Evolutionary conservation across 2,888 invertebrate species (phyloP).

Genomic region (Globia sparganii): DNA sequence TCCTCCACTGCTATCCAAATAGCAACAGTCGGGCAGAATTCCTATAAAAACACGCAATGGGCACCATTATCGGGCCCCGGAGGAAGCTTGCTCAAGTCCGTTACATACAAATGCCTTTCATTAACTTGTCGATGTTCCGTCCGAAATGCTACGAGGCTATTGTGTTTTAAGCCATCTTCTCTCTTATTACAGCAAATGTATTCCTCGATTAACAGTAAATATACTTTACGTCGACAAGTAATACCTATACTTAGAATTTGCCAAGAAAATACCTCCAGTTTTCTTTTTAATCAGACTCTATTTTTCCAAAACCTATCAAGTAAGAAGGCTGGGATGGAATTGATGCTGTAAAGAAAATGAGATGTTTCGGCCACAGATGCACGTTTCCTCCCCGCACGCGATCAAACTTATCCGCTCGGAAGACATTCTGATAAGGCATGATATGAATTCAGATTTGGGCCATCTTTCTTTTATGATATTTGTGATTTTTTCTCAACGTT

Average conservation of each 20-base stretch:
- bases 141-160: slow-evolving; percentile 80
- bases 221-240: slow-evolving; percentile 64
- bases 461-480: slow-evolving; percentile 75
- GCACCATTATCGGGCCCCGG: slow-evolving; percentile 80
- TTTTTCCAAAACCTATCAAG: slow-evolving; percentile 70
- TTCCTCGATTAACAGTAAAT: slow-evolving; percentile 68
- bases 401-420: slow-evolving; percentile 77
- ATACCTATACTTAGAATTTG: slow-evolving; percentile 45
- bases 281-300: slow-evolving; percentile 71
- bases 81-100: slow-evolving; percentile 87
- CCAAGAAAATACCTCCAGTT: slow-evolving; percentile 46
- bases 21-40: slow-evolving; percentile 62
- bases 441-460: slow-evolving; percentile 79
- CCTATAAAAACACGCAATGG: slow-evolving; percentile 79
- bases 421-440: slow-evolving; percentile 79
- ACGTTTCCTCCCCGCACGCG: slow-evolving; percentile 73
- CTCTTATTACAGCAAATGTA: slow-evolving; percentile 69
- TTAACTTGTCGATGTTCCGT: slow-evolving; percentile 87
- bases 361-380: slow-evolving; percentile 78
- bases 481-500: slow-evolving; percentile 71
- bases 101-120: slow-evolving; percentile 90
- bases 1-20: slow-evolving; percentile 42
- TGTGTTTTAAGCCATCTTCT: slow-evolving; percentile 80
- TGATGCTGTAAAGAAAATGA: slow-evolving; percentile 78
- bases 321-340: slow-evolving; percentile 69